Conservation (phyloP, 2,888 invertebrate species). For the Lithophane semibrunnea region DNA sequence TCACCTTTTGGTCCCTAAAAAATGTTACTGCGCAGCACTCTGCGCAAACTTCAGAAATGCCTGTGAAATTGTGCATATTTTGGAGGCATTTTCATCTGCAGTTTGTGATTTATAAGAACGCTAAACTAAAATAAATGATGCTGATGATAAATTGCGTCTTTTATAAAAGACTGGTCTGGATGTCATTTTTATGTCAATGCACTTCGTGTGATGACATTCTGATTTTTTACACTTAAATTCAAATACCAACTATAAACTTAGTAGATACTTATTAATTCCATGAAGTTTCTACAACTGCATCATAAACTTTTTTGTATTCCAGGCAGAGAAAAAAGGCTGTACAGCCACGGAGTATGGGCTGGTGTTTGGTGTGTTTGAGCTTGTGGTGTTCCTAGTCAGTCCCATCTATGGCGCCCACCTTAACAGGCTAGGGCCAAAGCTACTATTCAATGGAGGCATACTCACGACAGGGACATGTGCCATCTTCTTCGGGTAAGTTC, state of each 20-base stretch:
- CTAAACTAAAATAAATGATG: not conserved
- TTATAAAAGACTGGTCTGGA: not conserved
- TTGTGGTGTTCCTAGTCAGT: conserved; percentile 95
- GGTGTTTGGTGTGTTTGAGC: conserved; percentile 96
- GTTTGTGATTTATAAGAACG: not conserved
- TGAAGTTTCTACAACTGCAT: not conserved
- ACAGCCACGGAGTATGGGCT: conserved; percentile 95
- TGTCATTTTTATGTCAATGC: not conserved
- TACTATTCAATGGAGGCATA: conserved; percentile 95
- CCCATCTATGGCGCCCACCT: conserved; percentile 95
- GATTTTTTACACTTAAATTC: not conserved
- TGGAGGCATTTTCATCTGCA: not conserved
- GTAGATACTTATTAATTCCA: not conserved
- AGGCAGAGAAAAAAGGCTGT: conserved; percentile 96
- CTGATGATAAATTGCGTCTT: not conserved
- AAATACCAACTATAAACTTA: not conserved
- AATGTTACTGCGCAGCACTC: no score
- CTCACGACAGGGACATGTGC: conserved; percentile 95
- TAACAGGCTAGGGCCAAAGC: conserved; percentile 94
- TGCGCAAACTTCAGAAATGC: no score
- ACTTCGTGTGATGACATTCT: not conserved
- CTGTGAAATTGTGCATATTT: not conserved
- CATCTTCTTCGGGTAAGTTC: conserved; percentile 94
- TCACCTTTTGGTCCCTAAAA: no score
- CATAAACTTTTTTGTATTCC: conserved; percentile 62